Evolutionary conservation across 2,113 vertebrate species (phyloP), one percentile per base, ranked within the genome.

Genomic region (Isichthys henryi): DNA sequence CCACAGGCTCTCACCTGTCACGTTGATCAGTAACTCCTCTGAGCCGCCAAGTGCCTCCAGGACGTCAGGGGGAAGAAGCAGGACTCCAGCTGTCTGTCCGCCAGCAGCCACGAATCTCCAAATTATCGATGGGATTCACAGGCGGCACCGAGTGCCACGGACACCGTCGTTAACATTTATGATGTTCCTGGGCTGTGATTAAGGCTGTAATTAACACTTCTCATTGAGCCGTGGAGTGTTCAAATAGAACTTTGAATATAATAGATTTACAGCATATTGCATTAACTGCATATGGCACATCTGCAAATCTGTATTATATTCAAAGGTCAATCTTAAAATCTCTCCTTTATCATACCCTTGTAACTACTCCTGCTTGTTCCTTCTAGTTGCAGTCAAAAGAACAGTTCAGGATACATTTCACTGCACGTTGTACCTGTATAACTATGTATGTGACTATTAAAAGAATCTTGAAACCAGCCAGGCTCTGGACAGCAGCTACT

Each of bases 11-110:
- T 89, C 49, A 89, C 74, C 31, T 82, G 88, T 19, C 1, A 13
- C 13, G 94, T 95, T 93, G 95, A 95, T 96, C 93, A 95, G 94
- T 95, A 95, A 95, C 95, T 45, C 27, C 88, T 35, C 48, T 88
- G 27, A 87, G 19, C 7, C 92, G 90, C 92, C 91, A 90, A 93
- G 94, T 94, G 92, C 94, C 1, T 84, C 45, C 93, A 94, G 93
- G 88, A 87, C 89, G 90, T 89, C 84, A 83, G 3, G 43, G 74
- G 80, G 43, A 48, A 48, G 80, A 48, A 23, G 9, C 15, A 45
- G 23, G 39, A 13, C 8, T 84, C 3, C 8, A 48, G 82, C 82
- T 46, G 43, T 48, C 19, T 84, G 82, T 19, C 31, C 10, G 3
- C 82, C 15, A 77, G 74, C 62, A 39, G 17, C 43, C 39, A 11